These are phyloP conservation scores for Stenolophus ochropezus DNA, from an alignment of 2,888 invertebrate genomes.

Conservation along the genomic window DNA sequence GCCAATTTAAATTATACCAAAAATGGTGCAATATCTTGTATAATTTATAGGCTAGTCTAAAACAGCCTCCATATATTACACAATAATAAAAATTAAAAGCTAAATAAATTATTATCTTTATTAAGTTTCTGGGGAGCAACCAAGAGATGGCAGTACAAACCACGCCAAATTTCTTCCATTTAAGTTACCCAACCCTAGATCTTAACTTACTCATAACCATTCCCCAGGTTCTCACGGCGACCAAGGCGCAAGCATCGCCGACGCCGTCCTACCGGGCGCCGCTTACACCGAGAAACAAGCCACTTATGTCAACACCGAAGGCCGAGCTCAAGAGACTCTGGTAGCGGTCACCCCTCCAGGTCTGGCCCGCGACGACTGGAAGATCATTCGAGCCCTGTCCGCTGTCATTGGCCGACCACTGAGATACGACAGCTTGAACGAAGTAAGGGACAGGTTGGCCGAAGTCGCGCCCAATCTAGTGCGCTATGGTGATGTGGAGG, in stretches of 20 bases:
- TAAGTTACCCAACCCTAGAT: not conserved
- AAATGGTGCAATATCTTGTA: too few relatives aligned
- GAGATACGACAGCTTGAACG: constrained; percentile 91
- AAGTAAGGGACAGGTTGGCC: constrained; percentile 86
- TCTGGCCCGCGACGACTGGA: constrained; percentile 97
- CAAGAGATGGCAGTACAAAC: too few relatives aligned
- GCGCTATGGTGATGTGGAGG: constrained; percentile 88
- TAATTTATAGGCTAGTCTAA: too few relatives aligned
- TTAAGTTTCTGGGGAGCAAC: too few relatives aligned
- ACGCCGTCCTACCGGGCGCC: constrained; percentile 94
- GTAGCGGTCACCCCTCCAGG: constrained; percentile 94
- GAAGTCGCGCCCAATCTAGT: constrained; percentile 93
- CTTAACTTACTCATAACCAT: not conserved
- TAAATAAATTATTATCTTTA: too few relatives aligned
- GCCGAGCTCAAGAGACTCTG: constrained; percentile 93
- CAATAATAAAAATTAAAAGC: too few relatives aligned
- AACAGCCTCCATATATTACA: too few relatives aligned
- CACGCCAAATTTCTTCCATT: too few relatives aligned
- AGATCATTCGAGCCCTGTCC: constrained; percentile 96
- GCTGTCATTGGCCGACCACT: constrained; percentile 82
- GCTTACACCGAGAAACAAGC: constrained; percentile 99
- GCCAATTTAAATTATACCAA: too few relatives aligned
- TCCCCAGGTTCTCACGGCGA: constrained; percentile 95
- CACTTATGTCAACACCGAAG: constrained; percentile 99
- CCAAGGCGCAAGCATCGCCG: constrained; percentile 92